phyloP scores from a whole-genome alignment of 2,113 vertebrate species.

The Aspiorhynchus laticeps region DNA sequence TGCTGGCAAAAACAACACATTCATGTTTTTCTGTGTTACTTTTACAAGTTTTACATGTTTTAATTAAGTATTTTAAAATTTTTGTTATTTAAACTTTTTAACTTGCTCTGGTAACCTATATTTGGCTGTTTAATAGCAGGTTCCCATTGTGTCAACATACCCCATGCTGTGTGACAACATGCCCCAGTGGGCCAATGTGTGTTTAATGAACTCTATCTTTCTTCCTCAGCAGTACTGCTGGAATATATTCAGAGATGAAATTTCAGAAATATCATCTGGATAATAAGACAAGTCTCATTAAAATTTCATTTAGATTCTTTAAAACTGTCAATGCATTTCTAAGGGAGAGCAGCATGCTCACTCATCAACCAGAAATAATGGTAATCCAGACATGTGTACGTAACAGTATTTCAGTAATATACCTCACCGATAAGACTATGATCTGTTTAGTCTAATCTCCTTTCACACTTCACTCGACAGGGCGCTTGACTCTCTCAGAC shows the following conservation, averaged over 20 bases:
- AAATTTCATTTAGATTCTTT: neutral
- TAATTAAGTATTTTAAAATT: no score
- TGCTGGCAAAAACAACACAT: no score
- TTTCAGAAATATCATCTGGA: neutral
- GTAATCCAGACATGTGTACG: constrained; percentile 12
- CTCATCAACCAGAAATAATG: constrained; percentile 8
- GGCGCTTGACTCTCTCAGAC: neutral
- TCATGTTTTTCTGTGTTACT: no score
- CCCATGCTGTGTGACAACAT: neutral
- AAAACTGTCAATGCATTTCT: neutral
- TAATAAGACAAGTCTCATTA: neutral
- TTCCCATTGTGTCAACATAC: no score
- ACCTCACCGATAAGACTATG: constrained; percentile 22
- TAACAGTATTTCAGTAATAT: constrained; percentile 18
- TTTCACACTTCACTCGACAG: constrained; percentile 31
- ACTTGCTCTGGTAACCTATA: neutral
- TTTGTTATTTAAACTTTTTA: neutral
- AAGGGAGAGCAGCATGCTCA: neutral
- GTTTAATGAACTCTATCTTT: neutral
- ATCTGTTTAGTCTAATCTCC: constrained; percentile 23
- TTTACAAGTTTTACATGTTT: no score
- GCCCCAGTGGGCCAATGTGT: neutral
- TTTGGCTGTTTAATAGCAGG: no score
- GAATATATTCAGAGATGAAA: neutral
- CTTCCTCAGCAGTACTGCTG: neutral